These are phyloP conservation scores for Zaprionus obscuricornis DNA, from an alignment of 2,888 invertebrate genomes.

Conservation along the genomic window DNA sequence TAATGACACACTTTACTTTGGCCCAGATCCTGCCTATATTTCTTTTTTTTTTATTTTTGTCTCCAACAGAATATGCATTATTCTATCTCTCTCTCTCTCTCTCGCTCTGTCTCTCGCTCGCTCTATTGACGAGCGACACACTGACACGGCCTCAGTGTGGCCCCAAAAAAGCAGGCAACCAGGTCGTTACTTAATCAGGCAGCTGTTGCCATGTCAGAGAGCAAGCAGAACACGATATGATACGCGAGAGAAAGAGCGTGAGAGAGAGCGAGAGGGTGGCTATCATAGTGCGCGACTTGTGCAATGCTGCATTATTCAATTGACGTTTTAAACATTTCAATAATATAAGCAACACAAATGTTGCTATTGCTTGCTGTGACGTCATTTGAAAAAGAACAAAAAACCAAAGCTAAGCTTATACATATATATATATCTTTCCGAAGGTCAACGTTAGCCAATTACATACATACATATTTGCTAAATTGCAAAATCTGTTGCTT, in stretches of 20 bases:
- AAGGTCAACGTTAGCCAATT: slow-evolving; percentile 42
- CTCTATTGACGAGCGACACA: slow-evolving; percentile 53
- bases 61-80: slow-evolving; percentile 24
- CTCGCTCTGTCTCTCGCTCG: not conserved
- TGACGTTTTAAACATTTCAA: slow-evolving; percentile 11
- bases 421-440: slow-evolving; percentile 8
- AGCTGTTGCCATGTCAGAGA: slow-evolving; percentile 52
- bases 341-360: slow-evolving; percentile 43
- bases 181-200: slow-evolving; percentile 72
- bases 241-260: not conserved
- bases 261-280: not conserved
- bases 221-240: not conserved
- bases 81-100: not conserved
- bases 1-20: slow-evolving; percentile 53
- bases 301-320: slow-evolving; percentile 35
- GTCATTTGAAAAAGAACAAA: slow-evolving; percentile 46
- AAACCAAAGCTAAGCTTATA: slow-evolving; percentile 43
- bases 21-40: slow-evolving; percentile 36
- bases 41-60: not conserved
- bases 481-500: slow-evolving; percentile 17
- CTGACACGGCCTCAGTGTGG: slow-evolving; percentile 65
- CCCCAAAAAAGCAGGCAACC: slow-evolving; percentile 60
- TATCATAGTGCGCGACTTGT: slow-evolving; percentile 9
- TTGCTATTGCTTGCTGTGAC: slow-evolving; percentile 58
- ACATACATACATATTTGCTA: too few species aligned